Evolutionary conservation across 2,113 vertebrate genomes (phyloP).

Genomic region (Benitochromis conjunctus): DNA sequence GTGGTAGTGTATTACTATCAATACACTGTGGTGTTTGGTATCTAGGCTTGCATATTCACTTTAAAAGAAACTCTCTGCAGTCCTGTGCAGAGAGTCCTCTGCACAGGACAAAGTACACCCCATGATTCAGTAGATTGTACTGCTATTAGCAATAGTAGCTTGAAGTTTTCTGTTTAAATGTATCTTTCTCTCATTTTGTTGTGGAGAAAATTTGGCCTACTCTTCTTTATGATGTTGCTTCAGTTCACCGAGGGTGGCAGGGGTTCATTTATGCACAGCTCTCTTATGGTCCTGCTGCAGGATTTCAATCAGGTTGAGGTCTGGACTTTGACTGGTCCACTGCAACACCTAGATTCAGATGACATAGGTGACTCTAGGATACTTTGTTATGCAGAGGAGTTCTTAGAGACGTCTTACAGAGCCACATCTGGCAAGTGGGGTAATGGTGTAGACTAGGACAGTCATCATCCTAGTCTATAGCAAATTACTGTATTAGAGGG

Average conservation of each 20-base stretch:
- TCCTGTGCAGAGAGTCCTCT: background rate
- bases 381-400: background rate
- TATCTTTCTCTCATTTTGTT: background rate
- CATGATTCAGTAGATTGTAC: background rate
- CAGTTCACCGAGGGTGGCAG: background rate
- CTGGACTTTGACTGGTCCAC: background rate
- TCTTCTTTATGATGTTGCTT: background rate
- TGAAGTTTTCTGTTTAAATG: background rate
- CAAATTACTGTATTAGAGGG: background rate
- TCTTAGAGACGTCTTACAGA: background rate
- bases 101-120: background rate
- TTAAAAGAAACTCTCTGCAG: background rate
- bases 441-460: too few species aligned
- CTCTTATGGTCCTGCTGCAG: background rate
- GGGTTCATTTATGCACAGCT: background rate
- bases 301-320: background rate
- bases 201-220: background rate
- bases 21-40: background rate
- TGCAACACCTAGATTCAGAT: background rate
- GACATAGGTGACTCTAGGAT: background rate
- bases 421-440: background rate
- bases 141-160: fast-evolving
- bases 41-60: background rate
- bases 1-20: constrained; percentile 4
- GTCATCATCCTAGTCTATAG: background rate